Evolutionary conservation across 1,140 invertebrate genomes (phyloP).

Genomic region (Lerema accius): DNA sequence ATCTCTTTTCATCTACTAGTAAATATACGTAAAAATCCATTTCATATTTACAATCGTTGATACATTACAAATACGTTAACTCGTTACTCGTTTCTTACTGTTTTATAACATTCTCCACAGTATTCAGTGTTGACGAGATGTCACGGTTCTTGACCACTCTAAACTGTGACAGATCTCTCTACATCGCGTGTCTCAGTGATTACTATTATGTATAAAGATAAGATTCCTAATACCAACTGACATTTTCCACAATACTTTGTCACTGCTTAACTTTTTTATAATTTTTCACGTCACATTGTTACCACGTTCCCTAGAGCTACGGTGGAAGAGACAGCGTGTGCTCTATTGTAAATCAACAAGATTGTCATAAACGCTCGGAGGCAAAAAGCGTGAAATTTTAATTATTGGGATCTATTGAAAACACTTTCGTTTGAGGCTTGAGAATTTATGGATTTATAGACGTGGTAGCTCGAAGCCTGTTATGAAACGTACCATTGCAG

Average conservation of each 20-base stretch:
- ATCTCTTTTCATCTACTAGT: too few species aligned
- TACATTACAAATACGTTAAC: too few species aligned
- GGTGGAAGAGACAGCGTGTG: constrained; percentile 1
- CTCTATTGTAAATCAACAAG: constrained; percentile 27
- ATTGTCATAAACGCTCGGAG: constrained; percentile 3
- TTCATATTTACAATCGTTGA: too few species aligned
- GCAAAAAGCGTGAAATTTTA: constrained; percentile 26
- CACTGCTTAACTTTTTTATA: constrained; percentile 2
- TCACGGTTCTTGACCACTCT: constrained; percentile 13
- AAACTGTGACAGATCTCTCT: constrained; percentile 21
- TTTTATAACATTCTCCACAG: background rate
- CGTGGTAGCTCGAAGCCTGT: background rate
- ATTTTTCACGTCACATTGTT: constrained; percentile 12
- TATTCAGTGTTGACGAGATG: background rate
- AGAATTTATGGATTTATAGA: constrained; percentile 8
- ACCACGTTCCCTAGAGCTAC: background rate
- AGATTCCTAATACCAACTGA: constrained; percentile 15
- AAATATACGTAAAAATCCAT: too few species aligned
- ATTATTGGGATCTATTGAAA: constrained; percentile 5
- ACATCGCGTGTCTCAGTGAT: constrained; percentile 10
- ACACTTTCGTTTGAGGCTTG: constrained; percentile 21
- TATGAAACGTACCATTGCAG: background rate
- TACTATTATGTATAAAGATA: constrained; percentile 2
- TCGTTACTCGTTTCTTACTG: too few species aligned
- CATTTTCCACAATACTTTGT: background rate